Evolutionary conservation across 1,140 invertebrate genomes (phyloP), one percentile per base, ranked within the genome.

Genomic region (Ylistrum balloti): DNA sequence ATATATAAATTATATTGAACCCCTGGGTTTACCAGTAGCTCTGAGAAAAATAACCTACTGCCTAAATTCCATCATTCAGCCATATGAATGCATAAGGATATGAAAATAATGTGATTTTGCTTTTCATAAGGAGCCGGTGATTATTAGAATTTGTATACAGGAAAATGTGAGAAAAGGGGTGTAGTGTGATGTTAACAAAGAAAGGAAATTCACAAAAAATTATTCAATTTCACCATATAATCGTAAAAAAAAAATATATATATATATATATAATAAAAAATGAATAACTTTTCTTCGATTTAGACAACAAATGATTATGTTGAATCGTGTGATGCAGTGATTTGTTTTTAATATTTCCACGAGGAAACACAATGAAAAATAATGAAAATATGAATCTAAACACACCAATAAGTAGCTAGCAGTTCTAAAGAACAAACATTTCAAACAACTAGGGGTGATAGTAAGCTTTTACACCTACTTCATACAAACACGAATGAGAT

Each of bases 341-440:
- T 7, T 28, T 28, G 11, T 17, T 74, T 74, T 74, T 74, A 74
- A 74, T 74, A 74, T 7, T 74, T 74, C 17, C n/a, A 74, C 28
- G 45, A 48, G 22, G 11, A 74, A 74, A 74, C 56, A 74, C 56
- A 74, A 74, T 74, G 56, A 74, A 74, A 74, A 74, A 45, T 13
- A 45, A 74, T 74, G 56, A 74, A n/a, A n/a, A 74, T 74, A 74
- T 74, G 56, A 74, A 74, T 74, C 56, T 74, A 74, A 74, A 74
- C 56, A 74, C 56, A 74, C 56, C 56, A 74, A 74, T 74, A 74
- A 74, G n/a, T 28, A 74, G n/a, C 56, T 74, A 74, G 56, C 56
- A 74, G 9, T 74, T 28, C 56, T 74, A 74, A 74, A 28, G 13
- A 74, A 74, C 56, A 74, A 74, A 74, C 56, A 74, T n/a, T 9